phyloP scores from a whole-genome alignment of 2,888 invertebrate genomes.

The Chouioia cunea region DNA sequence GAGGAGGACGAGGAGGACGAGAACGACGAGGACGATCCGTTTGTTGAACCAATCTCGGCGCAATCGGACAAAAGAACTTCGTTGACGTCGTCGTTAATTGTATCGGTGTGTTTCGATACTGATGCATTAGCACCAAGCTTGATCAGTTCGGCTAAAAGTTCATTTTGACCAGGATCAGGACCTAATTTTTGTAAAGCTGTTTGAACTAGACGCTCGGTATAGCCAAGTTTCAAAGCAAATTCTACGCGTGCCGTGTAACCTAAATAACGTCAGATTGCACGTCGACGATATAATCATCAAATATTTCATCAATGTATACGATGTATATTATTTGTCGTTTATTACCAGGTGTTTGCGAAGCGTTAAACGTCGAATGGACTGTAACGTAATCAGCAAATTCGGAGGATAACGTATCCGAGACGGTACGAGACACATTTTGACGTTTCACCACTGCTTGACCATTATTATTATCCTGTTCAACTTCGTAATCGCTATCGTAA shows the following conservation, averaged over 20 bases:
- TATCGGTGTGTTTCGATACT: slow-evolving; percentile 59
- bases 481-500: slow-evolving; percentile 76
- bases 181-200: slow-evolving; percentile 88
- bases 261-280: slow-evolving; percentile 16
- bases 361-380: slow-evolving; percentile 57
- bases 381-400: slow-evolving; percentile 89
- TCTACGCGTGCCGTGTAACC: slow-evolving; percentile 79
- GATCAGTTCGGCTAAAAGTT: slow-evolving; percentile 89
- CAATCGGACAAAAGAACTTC: slow-evolving; percentile 53
- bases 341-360: slow-evolving; percentile 58
- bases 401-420: slow-evolving; percentile 86
- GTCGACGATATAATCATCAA: background rate
- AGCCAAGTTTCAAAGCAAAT: slow-evolving; percentile 92
- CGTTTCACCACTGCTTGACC: slow-evolving; percentile 69
- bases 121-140: slow-evolving; percentile 78
- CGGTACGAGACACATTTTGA: slow-evolving; percentile 84
- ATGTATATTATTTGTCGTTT: background rate
- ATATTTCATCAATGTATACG: background rate
- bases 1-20: too few species aligned
- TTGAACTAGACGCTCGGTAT: slow-evolving; percentile 87
- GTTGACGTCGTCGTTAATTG: slow-evolving; percentile 66
- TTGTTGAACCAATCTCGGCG: too few species aligned
- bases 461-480: slow-evolving; percentile 70
- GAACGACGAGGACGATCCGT: too few species aligned
- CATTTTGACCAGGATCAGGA: slow-evolving; percentile 86